Conservation (phyloP, 2,888 invertebrate genomes). For the Griposia aprilina region DNA sequence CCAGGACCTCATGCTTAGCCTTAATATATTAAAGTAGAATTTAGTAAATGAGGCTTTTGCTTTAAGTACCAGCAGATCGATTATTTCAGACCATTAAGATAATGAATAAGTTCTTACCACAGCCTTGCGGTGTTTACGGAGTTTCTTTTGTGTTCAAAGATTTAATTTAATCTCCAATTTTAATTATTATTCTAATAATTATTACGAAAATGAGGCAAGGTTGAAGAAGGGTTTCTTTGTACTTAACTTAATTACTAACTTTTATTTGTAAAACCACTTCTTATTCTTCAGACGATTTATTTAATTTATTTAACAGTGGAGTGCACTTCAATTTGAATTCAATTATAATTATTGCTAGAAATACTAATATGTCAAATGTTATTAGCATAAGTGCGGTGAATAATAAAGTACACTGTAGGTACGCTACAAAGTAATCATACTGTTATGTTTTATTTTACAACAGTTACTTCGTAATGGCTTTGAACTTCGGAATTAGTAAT, state of each 20-base stretch:
- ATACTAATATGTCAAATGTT: constrained; percentile 9
- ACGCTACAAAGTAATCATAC: not conserved
- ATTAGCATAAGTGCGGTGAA: constrained; percentile 7
- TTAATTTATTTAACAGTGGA: constrained; percentile 15
- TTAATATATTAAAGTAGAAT: no score
- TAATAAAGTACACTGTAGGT: not conserved
- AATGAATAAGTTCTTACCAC: constrained; percentile 35
- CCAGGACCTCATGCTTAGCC: not conserved
- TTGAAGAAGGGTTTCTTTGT: constrained; percentile 14
- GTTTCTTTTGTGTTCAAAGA: constrained; percentile 17
- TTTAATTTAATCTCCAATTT: constrained; percentile 35
- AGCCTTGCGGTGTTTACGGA: constrained; percentile 32
- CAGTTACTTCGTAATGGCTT: not conserved
- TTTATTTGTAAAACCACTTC: constrained; percentile 5
- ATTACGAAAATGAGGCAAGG: constrained; percentile 13
- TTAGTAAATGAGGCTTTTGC: not conserved
- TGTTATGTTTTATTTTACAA: not conserved
- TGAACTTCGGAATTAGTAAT: no score
- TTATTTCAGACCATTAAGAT: constrained; percentile 6
- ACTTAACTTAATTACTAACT: constrained; percentile 7
- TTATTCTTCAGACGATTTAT: constrained; percentile 10
- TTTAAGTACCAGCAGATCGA: constrained; percentile 14
- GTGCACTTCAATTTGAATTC: constrained; percentile 25
- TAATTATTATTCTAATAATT: constrained; percentile 10
- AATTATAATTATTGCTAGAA: constrained; percentile 22